Conservation (phyloP, 1,140 invertebrate species). For the Hirudo medicinalis region DNA sequence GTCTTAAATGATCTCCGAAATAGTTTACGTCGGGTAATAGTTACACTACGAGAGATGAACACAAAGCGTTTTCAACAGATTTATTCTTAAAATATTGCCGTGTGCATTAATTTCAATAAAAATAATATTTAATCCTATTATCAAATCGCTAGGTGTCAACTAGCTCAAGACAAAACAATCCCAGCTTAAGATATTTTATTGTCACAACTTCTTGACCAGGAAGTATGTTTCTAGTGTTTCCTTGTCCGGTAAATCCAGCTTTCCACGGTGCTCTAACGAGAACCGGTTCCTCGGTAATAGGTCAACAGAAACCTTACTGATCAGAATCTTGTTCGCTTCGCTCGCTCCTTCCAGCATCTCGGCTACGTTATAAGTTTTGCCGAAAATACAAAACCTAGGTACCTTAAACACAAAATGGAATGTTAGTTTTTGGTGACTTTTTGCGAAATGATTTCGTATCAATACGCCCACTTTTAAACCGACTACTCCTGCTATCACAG, state of each 20-base stretch:
- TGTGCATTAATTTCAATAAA: too few species aligned
- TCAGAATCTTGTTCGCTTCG: slow-evolving; percentile 6
- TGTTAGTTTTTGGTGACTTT: background rate
- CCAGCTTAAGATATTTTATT: too few species aligned
- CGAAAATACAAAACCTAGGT: slow-evolving; percentile 5
- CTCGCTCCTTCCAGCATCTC: background rate
- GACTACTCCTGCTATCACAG: slow-evolving; percentile 74
- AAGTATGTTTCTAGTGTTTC: background rate
- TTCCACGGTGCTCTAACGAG: background rate
- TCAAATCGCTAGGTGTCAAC: too few species aligned
- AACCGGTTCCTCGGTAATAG: background rate
- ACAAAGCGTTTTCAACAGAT: too few species aligned
- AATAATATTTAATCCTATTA: too few species aligned
- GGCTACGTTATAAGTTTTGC: slow-evolving; percentile 3
- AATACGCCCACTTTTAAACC: slow-evolving; percentile 62
- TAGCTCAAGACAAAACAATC: too few species aligned
- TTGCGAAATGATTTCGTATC: too few species aligned
- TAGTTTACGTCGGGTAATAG: too few species aligned
- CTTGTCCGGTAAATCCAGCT: background rate
- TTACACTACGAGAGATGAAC: too few species aligned
- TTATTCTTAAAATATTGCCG: too few species aligned
- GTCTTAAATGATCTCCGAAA: too few species aligned
- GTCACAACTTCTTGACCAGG: background rate
- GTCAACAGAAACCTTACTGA: background rate
- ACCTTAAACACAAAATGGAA: background rate